Conservation (phyloP, 2,113 vertebrate species). For the Microtus ochrogaster region DNA sequence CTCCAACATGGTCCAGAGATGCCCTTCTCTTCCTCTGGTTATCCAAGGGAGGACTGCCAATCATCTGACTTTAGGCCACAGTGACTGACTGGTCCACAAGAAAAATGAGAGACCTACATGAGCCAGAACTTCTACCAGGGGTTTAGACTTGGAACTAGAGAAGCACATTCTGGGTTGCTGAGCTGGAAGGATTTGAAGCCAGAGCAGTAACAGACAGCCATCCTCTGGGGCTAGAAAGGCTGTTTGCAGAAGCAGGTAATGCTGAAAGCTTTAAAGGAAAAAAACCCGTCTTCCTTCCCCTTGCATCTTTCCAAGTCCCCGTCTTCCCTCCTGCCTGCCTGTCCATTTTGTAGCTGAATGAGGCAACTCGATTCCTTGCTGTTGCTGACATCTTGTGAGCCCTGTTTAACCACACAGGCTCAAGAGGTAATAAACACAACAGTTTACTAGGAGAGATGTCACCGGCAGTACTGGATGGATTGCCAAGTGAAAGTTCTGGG, state of each 20-base stretch:
- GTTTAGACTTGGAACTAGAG: background rate
- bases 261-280: background rate
- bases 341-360: background rate
- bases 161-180: background rate
- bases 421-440: background rate
- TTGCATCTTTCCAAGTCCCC: background rate
- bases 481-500: constrained; percentile 58
- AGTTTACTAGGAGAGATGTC: background rate
- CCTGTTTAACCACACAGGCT: background rate
- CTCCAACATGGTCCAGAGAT: background rate
- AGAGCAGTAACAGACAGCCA: background rate
- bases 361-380: background rate
- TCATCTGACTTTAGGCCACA: background rate
- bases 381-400: background rate
- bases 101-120: background rate
- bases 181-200: background rate
- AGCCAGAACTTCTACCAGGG: background rate
- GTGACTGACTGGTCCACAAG: background rate
- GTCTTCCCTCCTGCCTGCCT: background rate
- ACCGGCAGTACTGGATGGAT: background rate
- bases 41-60: background rate
- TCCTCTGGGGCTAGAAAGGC: background rate
- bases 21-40: background rate
- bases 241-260: background rate
- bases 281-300: background rate